Percentiles rank a stretch among this genome's conserved stretches.
Evolutionary conservation across 2,797 vertebrate species (phyloP).

Genomic region (Hemibagrus guttatus): DNA sequence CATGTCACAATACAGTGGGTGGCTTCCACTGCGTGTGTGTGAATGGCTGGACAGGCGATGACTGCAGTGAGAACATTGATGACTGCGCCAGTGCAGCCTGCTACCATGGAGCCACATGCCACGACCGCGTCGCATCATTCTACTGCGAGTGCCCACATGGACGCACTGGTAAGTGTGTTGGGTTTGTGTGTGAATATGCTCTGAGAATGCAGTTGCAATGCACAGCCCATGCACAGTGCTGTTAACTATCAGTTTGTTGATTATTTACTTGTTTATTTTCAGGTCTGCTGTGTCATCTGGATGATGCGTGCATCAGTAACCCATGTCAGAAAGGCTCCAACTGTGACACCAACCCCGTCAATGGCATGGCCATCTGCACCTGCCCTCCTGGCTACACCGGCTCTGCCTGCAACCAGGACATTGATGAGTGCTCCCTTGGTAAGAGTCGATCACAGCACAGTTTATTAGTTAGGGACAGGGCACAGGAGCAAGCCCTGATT

Average conservation of each 20-base stretch:
- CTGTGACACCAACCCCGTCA: conserved; percentile 97
- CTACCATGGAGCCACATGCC: conserved; percentile 89
- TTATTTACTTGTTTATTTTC: conserved; percentile 4
- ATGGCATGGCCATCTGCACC: conserved; percentile 96
- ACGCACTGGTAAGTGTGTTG: conserved; percentile 80
- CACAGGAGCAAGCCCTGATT: not conserved
- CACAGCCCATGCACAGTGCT: not conserved
- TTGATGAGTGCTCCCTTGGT: conserved; percentile 94
- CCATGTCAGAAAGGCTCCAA: conserved; percentile 96
- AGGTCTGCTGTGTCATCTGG: conserved; percentile 95
- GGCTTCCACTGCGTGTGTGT: conserved; percentile 93
- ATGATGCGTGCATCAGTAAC: conserved; percentile 96
- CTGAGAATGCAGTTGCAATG: not conserved
- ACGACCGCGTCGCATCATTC: conserved; percentile 94
- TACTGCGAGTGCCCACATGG: conserved; percentile 97
- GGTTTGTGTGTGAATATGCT: not conserved
- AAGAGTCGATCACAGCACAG: conserved; percentile 27
- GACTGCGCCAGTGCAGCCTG: conserved; percentile 94
- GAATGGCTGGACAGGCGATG: conserved; percentile 94
- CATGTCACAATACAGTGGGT: conserved; percentile 91
- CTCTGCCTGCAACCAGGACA: conserved; percentile 92
- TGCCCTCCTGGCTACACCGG: conserved; percentile 92
- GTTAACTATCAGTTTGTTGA: not conserved
- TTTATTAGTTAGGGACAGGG: not conserved
- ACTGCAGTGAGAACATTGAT: conserved; percentile 96